Conservation (phyloP, 1,140 invertebrate species). For the Aphelenchoides fujianensis region DNA sequence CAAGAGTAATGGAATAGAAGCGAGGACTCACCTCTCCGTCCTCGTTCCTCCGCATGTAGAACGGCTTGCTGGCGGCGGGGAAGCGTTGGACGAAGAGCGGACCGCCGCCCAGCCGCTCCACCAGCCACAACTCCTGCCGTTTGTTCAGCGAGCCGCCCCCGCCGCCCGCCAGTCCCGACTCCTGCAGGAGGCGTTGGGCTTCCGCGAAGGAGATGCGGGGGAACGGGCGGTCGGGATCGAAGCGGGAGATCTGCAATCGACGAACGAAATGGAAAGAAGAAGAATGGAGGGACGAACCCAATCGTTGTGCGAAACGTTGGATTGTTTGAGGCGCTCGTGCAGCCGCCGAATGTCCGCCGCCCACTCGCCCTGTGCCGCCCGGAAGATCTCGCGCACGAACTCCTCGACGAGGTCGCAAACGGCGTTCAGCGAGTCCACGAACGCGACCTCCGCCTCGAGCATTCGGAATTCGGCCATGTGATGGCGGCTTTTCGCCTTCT, state of each 20-base stretch:
- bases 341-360: slow-evolving; percentile 13
- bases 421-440: slow-evolving; percentile 70
- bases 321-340: too few relatives aligned
- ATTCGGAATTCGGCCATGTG: slow-evolving; percentile 96
- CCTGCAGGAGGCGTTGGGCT: too few relatives aligned
- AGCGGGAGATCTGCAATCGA: too few relatives aligned
- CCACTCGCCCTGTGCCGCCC: slow-evolving; percentile 22
- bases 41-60: slow-evolving; percentile 79
- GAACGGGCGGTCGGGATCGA: too few relatives aligned
- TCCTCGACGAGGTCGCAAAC: slow-evolving; percentile 40
- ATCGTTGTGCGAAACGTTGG: too few relatives aligned
- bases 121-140: slow-evolving; percentile 74
- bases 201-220: too few relatives aligned
- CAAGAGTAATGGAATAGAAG: too few relatives aligned
- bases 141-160: too few relatives aligned
- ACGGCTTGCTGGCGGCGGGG: slow-evolving; percentile 81
- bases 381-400: slow-evolving; percentile 23
- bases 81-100: slow-evolving; percentile 87
- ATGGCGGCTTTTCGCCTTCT: slow-evolving; percentile 79
- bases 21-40: slow-evolving; percentile 67
- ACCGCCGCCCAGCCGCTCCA: slow-evolving; percentile 69
- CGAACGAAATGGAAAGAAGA: too few relatives aligned
- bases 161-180: too few relatives aligned
- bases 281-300: too few relatives aligned
- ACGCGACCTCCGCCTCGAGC: slow-evolving; percentile 90